Evolutionary conservation across 2,113 vertebrate genomes (phyloP).

Genomic region (Jacana jacana): DNA sequence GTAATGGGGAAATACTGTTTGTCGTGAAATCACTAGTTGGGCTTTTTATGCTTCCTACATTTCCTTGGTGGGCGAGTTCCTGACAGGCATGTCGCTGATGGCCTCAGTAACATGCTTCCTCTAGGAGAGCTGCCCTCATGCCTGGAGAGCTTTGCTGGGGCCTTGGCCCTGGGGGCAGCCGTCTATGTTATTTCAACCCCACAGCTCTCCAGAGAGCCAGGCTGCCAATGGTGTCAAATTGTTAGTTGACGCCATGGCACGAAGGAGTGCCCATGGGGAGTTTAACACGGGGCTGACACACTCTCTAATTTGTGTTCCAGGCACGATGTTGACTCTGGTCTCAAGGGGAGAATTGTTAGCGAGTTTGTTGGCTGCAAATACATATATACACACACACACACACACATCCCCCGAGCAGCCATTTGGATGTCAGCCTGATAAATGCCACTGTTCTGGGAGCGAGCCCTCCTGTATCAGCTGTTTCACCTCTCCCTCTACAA

Average conservation of each 20-base stretch:
- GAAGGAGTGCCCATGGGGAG: not conserved
- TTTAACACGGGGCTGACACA: not conserved
- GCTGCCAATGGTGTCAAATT: not conserved
- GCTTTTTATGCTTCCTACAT: not conserved
- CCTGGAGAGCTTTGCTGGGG: not conserved
- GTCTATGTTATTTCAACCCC: rapidly evolving
- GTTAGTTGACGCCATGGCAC: not conserved
- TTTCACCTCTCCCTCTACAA: not conserved
- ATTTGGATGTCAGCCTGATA: not conserved
- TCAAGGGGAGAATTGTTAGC: not conserved
- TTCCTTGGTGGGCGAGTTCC: not conserved
- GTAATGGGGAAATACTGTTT: not conserved
- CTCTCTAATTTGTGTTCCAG: not conserved
- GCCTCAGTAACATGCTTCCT: not conserved
- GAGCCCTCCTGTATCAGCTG: not conserved
- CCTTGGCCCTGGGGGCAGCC: not conserved
- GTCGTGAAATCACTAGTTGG: not conserved
- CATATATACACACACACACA: rapidly evolving
- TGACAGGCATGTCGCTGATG: not conserved
- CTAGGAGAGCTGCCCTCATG: not conserved
- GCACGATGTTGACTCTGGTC: not conserved
- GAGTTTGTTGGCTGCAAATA: not conserved
- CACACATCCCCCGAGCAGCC: not conserved
- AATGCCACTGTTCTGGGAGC: not conserved
- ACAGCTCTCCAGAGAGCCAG: not conserved